Evolutionary conservation across 1,140 invertebrate genomes (phyloP), one percentile per base, ranked within the genome.

Genomic region (Aradophagus sp.): DNA sequence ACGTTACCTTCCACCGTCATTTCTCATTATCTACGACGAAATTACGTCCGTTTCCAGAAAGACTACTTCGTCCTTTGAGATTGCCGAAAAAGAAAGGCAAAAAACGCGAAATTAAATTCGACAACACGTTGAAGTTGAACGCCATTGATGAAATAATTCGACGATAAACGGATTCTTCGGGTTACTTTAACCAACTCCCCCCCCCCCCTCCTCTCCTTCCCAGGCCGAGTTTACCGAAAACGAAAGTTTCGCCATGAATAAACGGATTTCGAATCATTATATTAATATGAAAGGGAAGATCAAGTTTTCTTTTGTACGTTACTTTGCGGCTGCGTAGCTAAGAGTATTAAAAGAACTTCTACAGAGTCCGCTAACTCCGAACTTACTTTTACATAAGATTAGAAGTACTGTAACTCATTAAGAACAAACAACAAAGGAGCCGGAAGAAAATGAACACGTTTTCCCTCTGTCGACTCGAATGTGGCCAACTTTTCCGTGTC

Each of bases 361-460:
- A 63, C 23, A 23, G 50, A 70, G 67, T 70, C 63, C 52, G 31
- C 41, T 14, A 70, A 70, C 44, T 70, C n/a, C 4, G 17, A 62
- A 56, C 50, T 62, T 62, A 69, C 58, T 70, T 70, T 70, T 70
- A 70, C 67, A 70, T 70, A 70, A 70, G 67, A 70, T 70, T 70
- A 70, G 58, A 70, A 70, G 67, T 63, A 70, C 59, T 63, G 63
- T 63, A 70, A 70, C 67, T 70, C 67, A 70, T 70, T 63, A 70
- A 70, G 53, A 63, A 59, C 67, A 63, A 63, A 70, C 67, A 55
- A 65, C 61, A 63, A 63, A 70, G 59, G 67, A 47, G 39, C 20
- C 20, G 38, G 38, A 63, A 52, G 52, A 70, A 70, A 58, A 63
- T 45, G 50, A 62, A 70, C 58, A 63, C 56, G 50, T 58, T 70